Conservation (phyloP, 1,140 invertebrate genomes). For the Hirudo medicinalis region DNA sequence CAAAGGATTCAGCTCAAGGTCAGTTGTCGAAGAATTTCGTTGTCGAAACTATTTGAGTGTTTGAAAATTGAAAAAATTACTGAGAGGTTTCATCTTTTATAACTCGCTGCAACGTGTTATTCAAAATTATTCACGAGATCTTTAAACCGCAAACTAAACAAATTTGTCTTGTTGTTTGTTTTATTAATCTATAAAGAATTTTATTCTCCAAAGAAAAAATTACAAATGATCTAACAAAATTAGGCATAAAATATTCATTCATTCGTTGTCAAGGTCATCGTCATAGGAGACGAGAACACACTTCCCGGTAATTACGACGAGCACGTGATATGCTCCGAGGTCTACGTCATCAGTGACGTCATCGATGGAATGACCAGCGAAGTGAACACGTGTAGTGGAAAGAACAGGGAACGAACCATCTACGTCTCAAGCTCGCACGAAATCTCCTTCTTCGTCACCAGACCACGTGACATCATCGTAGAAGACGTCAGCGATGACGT, state of each 20-base stretch:
- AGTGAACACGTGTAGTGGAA: conserved; percentile 8
- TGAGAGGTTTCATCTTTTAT: too few relatives aligned
- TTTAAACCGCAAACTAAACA: too few relatives aligned
- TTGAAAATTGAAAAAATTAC: too few relatives aligned
- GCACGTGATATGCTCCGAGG: background rate
- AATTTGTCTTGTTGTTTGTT: too few relatives aligned
- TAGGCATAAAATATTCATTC: background rate
- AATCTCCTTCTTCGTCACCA: conserved; percentile 1
- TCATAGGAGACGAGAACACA: conserved; percentile 15
- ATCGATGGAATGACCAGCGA: conserved; percentile 3
- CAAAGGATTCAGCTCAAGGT: conserved; percentile 14
- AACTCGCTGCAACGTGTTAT: too few relatives aligned
- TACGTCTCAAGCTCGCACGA: conserved; percentile 10
- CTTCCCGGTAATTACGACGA: conserved; percentile 14
- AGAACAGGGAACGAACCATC: conserved; percentile 3
- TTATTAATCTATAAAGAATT: too few relatives aligned
- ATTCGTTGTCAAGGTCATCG: background rate
- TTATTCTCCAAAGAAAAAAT: too few relatives aligned
- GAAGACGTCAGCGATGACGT: conserved; percentile 7
- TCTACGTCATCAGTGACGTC: conserved; percentile 16
- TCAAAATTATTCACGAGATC: too few relatives aligned
- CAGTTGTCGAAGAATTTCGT: too few relatives aligned
- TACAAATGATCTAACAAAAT: too few relatives aligned
- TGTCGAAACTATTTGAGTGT: too few relatives aligned
- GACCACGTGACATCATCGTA: background rate